Evolutionary conservation across 2,113 vertebrate species (phyloP), one percentile per base, ranked within the genome.

Genomic region (Dissostichus mawsoni): DNA sequence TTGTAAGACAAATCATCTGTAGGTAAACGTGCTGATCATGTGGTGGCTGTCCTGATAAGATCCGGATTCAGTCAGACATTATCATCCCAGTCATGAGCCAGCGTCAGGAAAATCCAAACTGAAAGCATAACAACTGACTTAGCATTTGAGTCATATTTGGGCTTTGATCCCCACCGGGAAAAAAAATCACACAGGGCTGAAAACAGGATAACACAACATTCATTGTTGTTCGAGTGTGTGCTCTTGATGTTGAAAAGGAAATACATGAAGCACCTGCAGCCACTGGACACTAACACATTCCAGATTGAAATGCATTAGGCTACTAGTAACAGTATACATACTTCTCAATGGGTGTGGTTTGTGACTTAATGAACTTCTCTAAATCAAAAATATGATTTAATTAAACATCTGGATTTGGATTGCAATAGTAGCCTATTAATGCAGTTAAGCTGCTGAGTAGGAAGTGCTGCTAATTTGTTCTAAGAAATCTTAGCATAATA

Each of bases 141-240:
- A 63, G 77, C 80, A 81, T 79, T 53, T 72, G 57, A 81, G 45
- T 87, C 81, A 67, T 74, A 68, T 67, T 83, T 47, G 11, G 56
- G 68, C 85, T 91, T 84, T 86, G 83, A 91, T 84, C 83, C 23
- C 16, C 53, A 11, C 45, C 2, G 1, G 20, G 20, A 20, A 20
- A 0, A 82, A 77, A 82, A 71, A 81, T 84, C 83, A 75, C 77
- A 71, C 72, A 84, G 36, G 33, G 57, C 59, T 23, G 17, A 62
- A 61, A 74, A 69, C 41, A 53, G 47, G 17, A 36, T 11, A 63
- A 63, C 52, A 73, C 44, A 67, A 41, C 68, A 70, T 65, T 76
- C 57, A 59, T 29, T 71, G 75, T 41, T 62, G 67, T 41, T 80
- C 36, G 23, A 58, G 64, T 10, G 50, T 55, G 50, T 5, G 6